Base-by-base conservation (phyloP, 1,140 invertebrate genomes). In the Penaeus vannamei region DNA sequence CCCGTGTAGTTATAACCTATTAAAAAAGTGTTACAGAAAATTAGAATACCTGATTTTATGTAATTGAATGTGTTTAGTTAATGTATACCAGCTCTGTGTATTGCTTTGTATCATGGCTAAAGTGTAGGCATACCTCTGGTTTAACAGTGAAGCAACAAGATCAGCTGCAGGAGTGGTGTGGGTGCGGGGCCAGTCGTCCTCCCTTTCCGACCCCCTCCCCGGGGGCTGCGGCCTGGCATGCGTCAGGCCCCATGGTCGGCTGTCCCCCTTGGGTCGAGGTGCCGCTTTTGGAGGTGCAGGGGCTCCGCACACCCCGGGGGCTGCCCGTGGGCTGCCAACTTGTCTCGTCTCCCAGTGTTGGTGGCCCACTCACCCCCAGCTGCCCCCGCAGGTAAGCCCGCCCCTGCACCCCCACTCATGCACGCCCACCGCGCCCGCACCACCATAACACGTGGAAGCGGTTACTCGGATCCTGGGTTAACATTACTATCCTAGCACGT, bases 401-500 rank as follows among this genome's bases (percentile, higher is more conserved):
- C 85, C 90, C 90, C 84, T 88, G 81, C 85, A 60, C 82, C 86
- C 76, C 86, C 69, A 84, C 64, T 64, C 60, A 84, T 36, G 59
- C 82, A 60, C 53, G 7, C 64, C 72, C 72, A 76, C 61, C 61
- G 69, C 69, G 83, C 88, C 84, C 60, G 62, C 77, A 69, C 62
- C 88, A 86, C 84, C 77, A 85, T 32, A 85, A 85, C 77, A 90
- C 66, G 84, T 85, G 88, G 77, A 90, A 90, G 88, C 91, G 90
- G 83, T 90, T 91, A 91, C 91, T 91, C 89, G 84, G 87, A 90
- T 88, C 91, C 88, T 90, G 91, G 89, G 91, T 91, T 87, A 90
- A 87, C 86, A 90, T 87, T 87, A 87, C 86, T 88, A 87, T 90
- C 89, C 83, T 87, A 87, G 85, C 90, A 87, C 82, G 85, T 90